These are phyloP conservation scores for Ostrea edulis DNA, from an alignment of 1,140 invertebrate species.

Conservation along the genomic window DNA sequence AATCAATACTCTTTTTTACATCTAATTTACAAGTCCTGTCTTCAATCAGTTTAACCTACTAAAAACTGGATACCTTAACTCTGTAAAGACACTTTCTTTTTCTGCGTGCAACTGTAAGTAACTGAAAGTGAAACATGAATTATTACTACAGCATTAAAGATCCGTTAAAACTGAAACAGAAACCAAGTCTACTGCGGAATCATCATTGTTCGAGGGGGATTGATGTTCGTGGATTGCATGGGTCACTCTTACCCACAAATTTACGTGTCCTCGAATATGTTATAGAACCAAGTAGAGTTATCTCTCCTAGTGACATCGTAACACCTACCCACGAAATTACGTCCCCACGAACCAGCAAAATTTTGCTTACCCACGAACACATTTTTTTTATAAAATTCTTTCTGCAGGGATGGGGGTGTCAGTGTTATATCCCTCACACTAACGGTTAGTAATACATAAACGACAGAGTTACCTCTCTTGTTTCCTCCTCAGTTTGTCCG, in stretches of 20 bases:
- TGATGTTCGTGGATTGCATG: no score
- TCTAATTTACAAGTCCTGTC: neutral
- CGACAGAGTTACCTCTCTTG: conserved; percentile 77
- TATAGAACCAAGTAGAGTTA: no score
- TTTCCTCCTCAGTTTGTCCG: conserved; percentile 79
- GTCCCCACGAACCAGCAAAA: no score
- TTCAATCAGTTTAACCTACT: neutral
- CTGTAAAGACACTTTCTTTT: conserved; percentile 77
- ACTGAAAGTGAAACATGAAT: conserved; percentile 62
- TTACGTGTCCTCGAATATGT: no score
- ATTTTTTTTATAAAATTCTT: neutral
- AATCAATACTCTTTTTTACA: neutral
- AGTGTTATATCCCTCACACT: no score
- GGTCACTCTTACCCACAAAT: no score
- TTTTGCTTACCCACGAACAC: no score
- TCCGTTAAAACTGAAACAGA: neutral
- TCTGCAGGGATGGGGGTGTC: no score
- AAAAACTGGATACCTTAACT: conserved; percentile 65
- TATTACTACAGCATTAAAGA: neutral
- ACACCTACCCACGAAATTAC: no score
- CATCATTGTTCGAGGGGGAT: no score
- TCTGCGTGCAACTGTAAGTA: conserved; percentile 77
- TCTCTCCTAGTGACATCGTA: no score
- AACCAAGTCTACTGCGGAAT: neutral
- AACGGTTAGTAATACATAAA: no score